Evolutionary conservation across 2,797 vertebrate species (phyloP).

Genomic region (Acanthurus leucopareius): DNA sequence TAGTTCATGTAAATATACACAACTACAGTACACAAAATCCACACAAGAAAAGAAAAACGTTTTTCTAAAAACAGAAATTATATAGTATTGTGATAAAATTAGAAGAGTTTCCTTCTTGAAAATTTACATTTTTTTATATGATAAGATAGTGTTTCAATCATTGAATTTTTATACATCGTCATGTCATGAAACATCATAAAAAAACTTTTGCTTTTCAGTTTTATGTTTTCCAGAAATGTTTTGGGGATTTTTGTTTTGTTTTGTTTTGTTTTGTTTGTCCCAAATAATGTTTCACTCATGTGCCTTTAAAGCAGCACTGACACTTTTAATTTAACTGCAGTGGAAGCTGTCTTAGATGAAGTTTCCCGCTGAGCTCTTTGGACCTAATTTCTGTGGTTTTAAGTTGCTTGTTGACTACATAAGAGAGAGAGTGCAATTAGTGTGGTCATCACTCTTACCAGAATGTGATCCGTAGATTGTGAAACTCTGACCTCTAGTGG

Average conservation of each 20-base stretch:
- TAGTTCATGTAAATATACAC: not conserved
- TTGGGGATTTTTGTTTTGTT: too few relatives aligned
- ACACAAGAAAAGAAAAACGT: too few relatives aligned
- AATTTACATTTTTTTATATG: not conserved
- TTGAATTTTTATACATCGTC: not conserved
- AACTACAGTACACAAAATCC: not conserved
- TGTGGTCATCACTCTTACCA: not conserved
- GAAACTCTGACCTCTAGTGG: slow-evolving; percentile 78
- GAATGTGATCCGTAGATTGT: slow-evolving; percentile 28
- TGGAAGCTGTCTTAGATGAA: not conserved
- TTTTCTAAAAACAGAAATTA: too few relatives aligned
- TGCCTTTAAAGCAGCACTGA: not conserved
- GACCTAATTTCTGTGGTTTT: not conserved
- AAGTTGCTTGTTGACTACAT: slow-evolving; percentile 3
- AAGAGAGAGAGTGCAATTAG: not conserved
- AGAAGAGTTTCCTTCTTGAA: not conserved
- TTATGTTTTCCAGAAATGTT: not conserved
- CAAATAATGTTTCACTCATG: not conserved
- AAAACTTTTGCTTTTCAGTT: not conserved
- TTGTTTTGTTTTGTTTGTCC: too few relatives aligned
- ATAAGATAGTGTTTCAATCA: too few relatives aligned
- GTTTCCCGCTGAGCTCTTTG: not conserved
- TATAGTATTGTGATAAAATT: too few relatives aligned
- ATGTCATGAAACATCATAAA: not conserved
- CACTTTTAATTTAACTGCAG: slow-evolving; percentile 2